Base-by-base conservation (phyloP, 1,140 invertebrate species). In the Trypoxylus dichotomus region DNA sequence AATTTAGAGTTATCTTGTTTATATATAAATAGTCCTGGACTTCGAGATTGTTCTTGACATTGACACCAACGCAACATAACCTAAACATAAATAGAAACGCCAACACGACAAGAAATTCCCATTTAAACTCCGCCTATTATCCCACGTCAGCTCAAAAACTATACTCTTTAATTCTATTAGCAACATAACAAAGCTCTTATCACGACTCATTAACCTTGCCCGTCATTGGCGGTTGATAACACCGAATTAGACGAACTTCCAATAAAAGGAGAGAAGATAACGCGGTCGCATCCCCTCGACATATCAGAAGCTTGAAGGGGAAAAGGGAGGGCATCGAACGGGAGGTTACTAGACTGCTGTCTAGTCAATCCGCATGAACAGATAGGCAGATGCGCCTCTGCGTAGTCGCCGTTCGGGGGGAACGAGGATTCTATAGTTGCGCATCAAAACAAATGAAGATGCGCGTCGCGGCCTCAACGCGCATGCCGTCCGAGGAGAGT, bases 311-410 rank as follows among this genome's bases (percentile, higher is more conserved):
- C 47, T n/a, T 15, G 1, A 7, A 25, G 11, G 68, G 68, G 68
- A n/a, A 72, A 5, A 5, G 3, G 1, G 21, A 13, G 68, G 1
- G 11, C 25, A 24, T 25, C 13, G 1, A 24, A 15, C 15, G 19
- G 19, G 47, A 54, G 19, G 15, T 32, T 32, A 7, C 7, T 32
- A 32, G 32, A 7, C 7, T 32, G 7, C 2, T 7, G 32, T 32
- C 32, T 7, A 32, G 32, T 32, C 32, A 32, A 32, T 32, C 32
- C 32, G 2, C 13, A 10, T 5, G 43, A 75, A 82, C 77, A 82
- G 82, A 83, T 83, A 83, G 79, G 80, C 78, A 15, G 19, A n/a
- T n/a, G 47, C 47, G 47, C 47, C 47, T 19, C 42, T 19, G 13
- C 15, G 19, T n/a, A 71, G 71, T 42, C 79, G 79, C 74, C 78